Percentiles rank a stretch among this genome's conserved stretches.
Evolutionary conservation across 2,888 invertebrate species (phyloP).

Genomic region (Chironomus riparius): DNA sequence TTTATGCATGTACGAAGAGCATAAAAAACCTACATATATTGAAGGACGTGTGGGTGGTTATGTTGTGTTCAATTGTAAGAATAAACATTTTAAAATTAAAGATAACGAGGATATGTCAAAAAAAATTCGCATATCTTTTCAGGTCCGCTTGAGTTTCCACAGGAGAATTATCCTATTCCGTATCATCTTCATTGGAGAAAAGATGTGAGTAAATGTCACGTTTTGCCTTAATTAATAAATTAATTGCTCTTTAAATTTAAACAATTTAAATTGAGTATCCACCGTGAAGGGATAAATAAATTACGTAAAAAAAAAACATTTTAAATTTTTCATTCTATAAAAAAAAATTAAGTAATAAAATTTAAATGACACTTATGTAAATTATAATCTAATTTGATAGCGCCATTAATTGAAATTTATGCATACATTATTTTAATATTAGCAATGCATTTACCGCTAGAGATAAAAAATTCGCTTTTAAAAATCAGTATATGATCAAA

Average conservation of each 20-base stretch:
- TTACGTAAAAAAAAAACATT: too few species aligned
- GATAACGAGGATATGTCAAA: neutral
- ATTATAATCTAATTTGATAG: too few species aligned
- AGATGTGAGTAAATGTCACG: constrained; percentile 55
- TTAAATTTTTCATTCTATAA: too few species aligned
- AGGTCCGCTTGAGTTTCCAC: constrained; percentile 66
- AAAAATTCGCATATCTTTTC: neutral
- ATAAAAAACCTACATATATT: constrained; percentile 5
- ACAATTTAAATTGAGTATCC: too few species aligned
- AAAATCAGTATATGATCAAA: too few species aligned
- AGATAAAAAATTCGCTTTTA: too few species aligned
- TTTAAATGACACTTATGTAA: too few species aligned
- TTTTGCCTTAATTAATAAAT: neutral
- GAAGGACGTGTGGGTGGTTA: constrained; percentile 43
- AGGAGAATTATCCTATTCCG: constrained; percentile 68
- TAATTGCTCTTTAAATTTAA: neutral
- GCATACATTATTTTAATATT: too few species aligned
- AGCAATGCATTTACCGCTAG: too few species aligned
- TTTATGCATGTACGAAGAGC: constrained; percentile 18
- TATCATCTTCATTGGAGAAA: constrained; percentile 86
- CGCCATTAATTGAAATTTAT: too few species aligned
- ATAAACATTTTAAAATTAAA: neutral
- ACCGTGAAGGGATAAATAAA: too few species aligned
- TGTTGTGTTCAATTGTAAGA: constrained; percentile 41
- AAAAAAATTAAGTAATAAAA: too few species aligned